Evolutionary conservation across 2,888 invertebrate species (phyloP), one percentile per base, ranked within the genome.

Genomic region (Macropis europaea): DNA sequence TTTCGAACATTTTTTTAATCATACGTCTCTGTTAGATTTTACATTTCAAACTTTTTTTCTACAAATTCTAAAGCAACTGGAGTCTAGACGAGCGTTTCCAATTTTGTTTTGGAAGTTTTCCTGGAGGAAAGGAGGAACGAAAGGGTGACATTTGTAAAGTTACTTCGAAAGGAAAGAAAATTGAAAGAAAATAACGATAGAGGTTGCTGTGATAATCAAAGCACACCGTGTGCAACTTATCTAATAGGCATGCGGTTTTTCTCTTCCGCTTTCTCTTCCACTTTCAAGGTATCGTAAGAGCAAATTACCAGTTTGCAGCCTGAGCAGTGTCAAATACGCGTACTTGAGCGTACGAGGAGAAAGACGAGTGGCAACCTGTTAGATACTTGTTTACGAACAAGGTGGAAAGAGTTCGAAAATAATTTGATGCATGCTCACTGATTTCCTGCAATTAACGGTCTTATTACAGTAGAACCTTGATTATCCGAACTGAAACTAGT

Each of bases 281-380:
- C 34, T 50, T 7, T 42, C 15, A 19, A 64, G 24, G 28, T 32
- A 22, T 26, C 26, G 17, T 11, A 3, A 34, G 28, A 34, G 24
- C 17, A 22, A 53, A 36, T 24, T 34, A n/a, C 9, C 30, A 9
- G 52, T 13, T 26, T 36, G 32, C 42, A 24, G n/a, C 50, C 24
- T 22, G 17, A 17, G n/a, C 52, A 45, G 52, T 53, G 61, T 61
- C 60, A 47, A 61, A 61, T 38, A 24, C 28, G 40, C 34, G 32
- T 28, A 48, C 52, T 67, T 61, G 40, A 67, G 15, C 32, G 13
- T 19, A 40, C 32, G 34, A 17, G 22, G 26, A 38, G n/a, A 45
- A 30, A 28, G 22, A 22, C 7, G 17, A 43, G 15, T 15, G 53
- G 9, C 52, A 54, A 68, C 54, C 61, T 62, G 61, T 68, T 68